Evolutionary conservation across 1,140 invertebrate genomes (phyloP).

Genomic region (Theocolax elegans): DNA sequence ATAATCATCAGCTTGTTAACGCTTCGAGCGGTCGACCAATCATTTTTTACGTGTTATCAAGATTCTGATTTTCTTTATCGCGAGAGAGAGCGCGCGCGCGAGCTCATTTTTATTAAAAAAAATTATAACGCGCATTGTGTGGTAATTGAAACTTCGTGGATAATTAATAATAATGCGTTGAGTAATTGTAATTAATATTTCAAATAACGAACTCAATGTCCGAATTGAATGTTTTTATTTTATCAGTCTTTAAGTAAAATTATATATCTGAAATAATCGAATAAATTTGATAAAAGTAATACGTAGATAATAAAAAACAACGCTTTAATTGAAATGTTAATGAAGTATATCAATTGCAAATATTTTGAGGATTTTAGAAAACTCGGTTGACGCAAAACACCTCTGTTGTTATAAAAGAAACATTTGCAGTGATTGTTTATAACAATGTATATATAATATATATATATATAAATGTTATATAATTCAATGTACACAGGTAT

Average conservation of each 20-base stretch:
- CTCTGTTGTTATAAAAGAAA: constrained; percentile 38
- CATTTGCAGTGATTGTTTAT: constrained; percentile 26
- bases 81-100: too few relatives aligned
- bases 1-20: constrained; percentile 34
- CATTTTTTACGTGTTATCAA: constrained; percentile 34
- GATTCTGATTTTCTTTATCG: constrained; percentile 8
- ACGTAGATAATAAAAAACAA: constrained; percentile 21
- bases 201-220: constrained; percentile 5
- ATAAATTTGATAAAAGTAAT: constrained; percentile 9
- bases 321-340: constrained; percentile 32
- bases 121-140: constrained; percentile 1
- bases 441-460: constrained; percentile 14
- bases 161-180: neutral
- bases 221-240: constrained; percentile 17
- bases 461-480: neutral
- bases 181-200: neutral
- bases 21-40: neutral
- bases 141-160: constrained; percentile 7
- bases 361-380: too few relatives aligned
- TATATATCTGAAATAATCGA: constrained; percentile 7
- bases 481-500: too few relatives aligned
- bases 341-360: constrained; percentile 32
- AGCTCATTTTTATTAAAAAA: neutral
- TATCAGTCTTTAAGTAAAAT: neutral
- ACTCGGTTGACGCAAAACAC: constrained; percentile 8